Evolutionary conservation across 2,888 invertebrate genomes (phyloP).

Genomic region (Bombyx huttoni): DNA sequence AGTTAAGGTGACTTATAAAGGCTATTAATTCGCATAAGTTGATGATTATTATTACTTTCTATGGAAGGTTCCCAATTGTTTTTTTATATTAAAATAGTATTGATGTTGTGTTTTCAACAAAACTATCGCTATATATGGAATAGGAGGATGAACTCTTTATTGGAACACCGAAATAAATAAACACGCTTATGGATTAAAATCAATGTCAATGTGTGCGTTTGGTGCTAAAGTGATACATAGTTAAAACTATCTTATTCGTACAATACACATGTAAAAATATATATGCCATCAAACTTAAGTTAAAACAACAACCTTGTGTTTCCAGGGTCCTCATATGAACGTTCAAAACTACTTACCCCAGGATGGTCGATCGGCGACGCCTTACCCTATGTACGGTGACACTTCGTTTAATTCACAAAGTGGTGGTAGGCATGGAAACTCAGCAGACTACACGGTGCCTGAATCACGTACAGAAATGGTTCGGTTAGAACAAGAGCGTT

Average conservation of each 20-base stretch:
- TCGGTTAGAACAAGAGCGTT: constrained; percentile 26
- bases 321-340: constrained; percentile 40
- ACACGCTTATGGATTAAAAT: too few species aligned
- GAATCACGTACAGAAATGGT: constrained; percentile 20
- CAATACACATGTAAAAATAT: too few species aligned
- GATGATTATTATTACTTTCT: too few species aligned
- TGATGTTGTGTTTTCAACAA: background rate
- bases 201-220: too few species aligned
- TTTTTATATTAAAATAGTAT: background rate
- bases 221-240: too few species aligned
- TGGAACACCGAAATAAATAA: too few species aligned
- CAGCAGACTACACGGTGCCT: constrained; percentile 27
- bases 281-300: too few species aligned
- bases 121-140: background rate
- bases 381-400: constrained; percentile 49
- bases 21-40: background rate
- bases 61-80: background rate
- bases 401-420: constrained; percentile 33
- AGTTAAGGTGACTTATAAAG: constrained; percentile 33
- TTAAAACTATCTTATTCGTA: too few species aligned
- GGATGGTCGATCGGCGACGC: constrained; percentile 48
- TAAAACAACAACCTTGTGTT: constrained; percentile 6
- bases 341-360: constrained; percentile 37
- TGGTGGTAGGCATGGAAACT: constrained; percentile 23
- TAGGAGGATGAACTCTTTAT: too few species aligned